A percentile compares a stretch with the other conserved stretches of the same genome.
Evolutionary conservation across 2,888 invertebrate genomes (phyloP).

Genomic region (Eurytoma californica): DNA sequence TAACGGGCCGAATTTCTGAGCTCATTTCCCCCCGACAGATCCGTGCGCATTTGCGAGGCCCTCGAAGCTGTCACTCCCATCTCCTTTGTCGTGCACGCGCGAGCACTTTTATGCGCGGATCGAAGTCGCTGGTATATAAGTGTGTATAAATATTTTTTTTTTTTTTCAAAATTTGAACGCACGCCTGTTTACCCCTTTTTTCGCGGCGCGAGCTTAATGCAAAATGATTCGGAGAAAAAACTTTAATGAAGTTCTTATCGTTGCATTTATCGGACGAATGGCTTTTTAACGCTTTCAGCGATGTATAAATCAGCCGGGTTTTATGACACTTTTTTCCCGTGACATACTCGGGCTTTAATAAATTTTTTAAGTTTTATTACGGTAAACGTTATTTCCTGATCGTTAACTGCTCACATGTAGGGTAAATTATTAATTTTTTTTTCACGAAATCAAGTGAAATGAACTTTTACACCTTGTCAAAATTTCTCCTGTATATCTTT

Average conservation of each 20-base stretch:
- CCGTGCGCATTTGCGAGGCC: constrained; percentile 17
- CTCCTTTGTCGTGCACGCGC: background rate
- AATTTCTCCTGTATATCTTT: too few species aligned
- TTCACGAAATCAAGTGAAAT: too few species aligned
- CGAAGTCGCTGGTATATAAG: background rate
- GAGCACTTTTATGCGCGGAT: background rate
- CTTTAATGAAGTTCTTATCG: constrained; percentile 32
- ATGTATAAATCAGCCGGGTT: constrained; percentile 15
- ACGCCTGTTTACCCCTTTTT: background rate
- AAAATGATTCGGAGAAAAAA: constrained; percentile 4
- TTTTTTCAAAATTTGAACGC: background rate
- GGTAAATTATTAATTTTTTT: too few species aligned
- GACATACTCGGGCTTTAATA: too few species aligned
- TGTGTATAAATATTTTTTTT: too few species aligned
- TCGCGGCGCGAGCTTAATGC: background rate
- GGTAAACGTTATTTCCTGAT: too few species aligned
- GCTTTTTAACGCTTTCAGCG: constrained; percentile 31
- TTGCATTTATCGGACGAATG: constrained; percentile 28
- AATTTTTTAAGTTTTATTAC: too few species aligned
- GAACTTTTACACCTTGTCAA: too few species aligned
- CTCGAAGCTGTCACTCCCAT: background rate
- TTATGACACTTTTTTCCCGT: too few species aligned
- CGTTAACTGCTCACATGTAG: too few species aligned
- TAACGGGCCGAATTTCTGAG: constrained; percentile 15
- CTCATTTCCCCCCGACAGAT: constrained; percentile 45